Base-by-base conservation (phyloP, 2,888 invertebrate species). In the Torymus aiolomorphi region DNA sequence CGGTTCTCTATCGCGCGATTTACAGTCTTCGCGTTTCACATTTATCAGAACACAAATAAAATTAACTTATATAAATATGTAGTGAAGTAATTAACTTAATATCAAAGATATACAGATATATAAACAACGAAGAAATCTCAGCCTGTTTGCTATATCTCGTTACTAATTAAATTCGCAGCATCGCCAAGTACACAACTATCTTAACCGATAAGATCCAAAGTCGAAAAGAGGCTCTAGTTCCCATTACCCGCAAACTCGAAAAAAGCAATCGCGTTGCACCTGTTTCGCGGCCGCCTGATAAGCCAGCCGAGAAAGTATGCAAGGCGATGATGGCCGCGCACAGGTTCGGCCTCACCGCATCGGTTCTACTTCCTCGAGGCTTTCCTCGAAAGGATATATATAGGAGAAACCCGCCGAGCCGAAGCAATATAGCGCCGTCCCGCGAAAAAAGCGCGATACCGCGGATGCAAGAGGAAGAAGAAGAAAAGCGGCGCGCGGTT, bases 251-350 rank as follows among this genome's bases (percentile, higher is more conserved):
- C 31, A 8, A n/a, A 76, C 18, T 70, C 70, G 12, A 73, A 20
- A 72, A 67, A 67, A 54, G 63, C 42, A 74, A 74, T 74, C 54
- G 42, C 42, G 74, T 69, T 63, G 74, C 57, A 59, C 16, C 52
- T 70, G 42, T 8, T 49, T 18, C 16, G 51, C 13, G 12, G 12
- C 11, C 52, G 13, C 12, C 63, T 70, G 78, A 62, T 79, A 79
- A 74, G 54, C 69, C 42, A 8, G 42, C 42, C 63, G 52, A 52
- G 65, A 75, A 79, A 75, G 59, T 80, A 72, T 76, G 80, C 66
- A 76, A 8, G 42, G 62, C 56, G 62, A 62, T 54, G 18, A 75
- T 61, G 42, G 56, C 13, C 8, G 2, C 8, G n/a, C 18, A 2
- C n/a, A 13, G 61, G 54, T 14, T 72, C 61, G 52, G 61, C 56